Conservation (phyloP, 2,888 invertebrate genomes). For the Xanthorhoe designata region DNA sequence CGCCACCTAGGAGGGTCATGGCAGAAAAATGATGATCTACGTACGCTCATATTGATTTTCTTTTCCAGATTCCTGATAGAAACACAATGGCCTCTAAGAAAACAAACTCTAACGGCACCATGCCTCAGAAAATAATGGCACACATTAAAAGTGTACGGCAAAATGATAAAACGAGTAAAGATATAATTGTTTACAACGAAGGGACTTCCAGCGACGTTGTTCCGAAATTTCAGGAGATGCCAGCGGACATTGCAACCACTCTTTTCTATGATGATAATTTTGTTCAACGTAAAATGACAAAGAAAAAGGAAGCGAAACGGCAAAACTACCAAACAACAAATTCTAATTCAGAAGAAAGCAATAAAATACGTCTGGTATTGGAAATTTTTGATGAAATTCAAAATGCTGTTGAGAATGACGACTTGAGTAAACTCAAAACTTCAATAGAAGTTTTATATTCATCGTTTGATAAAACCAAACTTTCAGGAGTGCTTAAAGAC, state of each 20-base stretch:
- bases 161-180: not conserved
- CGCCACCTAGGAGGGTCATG: too few species aligned
- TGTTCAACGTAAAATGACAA: not conserved
- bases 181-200: not conserved
- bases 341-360: not conserved
- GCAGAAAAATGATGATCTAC: too few species aligned
- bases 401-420: slow-evolving; percentile 9
- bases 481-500: slow-evolving; percentile 10
- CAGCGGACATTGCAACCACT: not conserved
- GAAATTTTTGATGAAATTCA: slow-evolving; percentile 4
- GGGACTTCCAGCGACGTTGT: not conserved
- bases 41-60: not conserved
- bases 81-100: not conserved
- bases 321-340: not conserved
- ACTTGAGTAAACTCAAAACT: slow-evolving; percentile 5
- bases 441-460: slow-evolving; percentile 8
- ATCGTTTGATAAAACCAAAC: slow-evolving; percentile 12
- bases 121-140: not conserved
- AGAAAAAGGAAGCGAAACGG: not conserved
- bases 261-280: not conserved
- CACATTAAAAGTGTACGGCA: not conserved
- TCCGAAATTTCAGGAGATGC: not conserved
- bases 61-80: not conserved
- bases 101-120: not conserved
- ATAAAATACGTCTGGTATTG: not conserved